Base-by-base conservation (phyloP, 2,797 vertebrate species). In the Hippocampus kuda region DNA sequence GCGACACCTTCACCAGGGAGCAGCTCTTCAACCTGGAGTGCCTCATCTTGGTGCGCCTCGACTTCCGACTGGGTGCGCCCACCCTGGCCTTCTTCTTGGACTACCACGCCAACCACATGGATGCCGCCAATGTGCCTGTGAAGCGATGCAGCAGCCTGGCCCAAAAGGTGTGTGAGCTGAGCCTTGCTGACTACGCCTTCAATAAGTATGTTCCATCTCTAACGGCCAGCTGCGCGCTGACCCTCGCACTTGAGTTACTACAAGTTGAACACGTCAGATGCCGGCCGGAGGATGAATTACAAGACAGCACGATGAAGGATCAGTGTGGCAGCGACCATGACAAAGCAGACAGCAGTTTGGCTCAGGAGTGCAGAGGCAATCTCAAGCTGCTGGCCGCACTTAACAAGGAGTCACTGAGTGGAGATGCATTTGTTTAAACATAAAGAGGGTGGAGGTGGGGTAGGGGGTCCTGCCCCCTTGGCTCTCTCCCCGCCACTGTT, bases 21-120 rank as follows among this genome's bases (percentile, higher is more conserved):
- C 97, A 99, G 85, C 91, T 99, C 77, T 92, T 92, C 77, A 97
- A 96, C 75, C 89, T 99, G 11, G 97, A 99, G 82, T 91, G 94
- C 79, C 90, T 98, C 68, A 84, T 99, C 70, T 88, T 99, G 15
- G 82, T 92, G 59, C 92, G 92, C 53, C 92, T 99, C 26, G 78
- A 86, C 61, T 99, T 96, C 85, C 81, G 89, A 34, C 75, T 99
- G 38, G 79, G 85, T 18, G 92, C 93, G 0, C 95, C 97, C 38
- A 98, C 94, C 4, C 69, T 93, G 72, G 92, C 89, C 79, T 97
- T 95, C 85, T 99, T 98, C 78, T 82, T 98, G 59, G 93, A 97
- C 75, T 91, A 93, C 73, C 95, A 94, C 87, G 88, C 86, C 73
- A 87, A 82, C 69, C 74, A 67, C 13, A 64, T 75, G 0, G 68